These are phyloP conservation scores for Lasioglossum pauxillum DNA, from an alignment of 2,888 invertebrate species.

Conservation along the genomic window DNA sequence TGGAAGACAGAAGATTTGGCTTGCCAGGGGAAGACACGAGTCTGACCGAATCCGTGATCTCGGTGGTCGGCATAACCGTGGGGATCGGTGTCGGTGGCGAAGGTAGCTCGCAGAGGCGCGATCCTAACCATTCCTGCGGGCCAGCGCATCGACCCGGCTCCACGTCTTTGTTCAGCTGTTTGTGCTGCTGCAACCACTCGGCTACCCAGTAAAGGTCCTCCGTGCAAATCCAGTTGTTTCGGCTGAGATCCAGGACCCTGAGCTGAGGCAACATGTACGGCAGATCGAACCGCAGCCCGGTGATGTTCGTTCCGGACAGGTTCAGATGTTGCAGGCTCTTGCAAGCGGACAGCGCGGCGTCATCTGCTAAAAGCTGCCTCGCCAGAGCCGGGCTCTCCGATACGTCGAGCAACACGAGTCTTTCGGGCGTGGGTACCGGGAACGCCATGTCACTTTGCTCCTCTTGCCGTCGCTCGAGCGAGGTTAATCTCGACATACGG, in stretches of 20 bases:
- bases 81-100: slow-evolving; percentile 62
- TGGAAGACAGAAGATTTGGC: slow-evolving; percentile 57
- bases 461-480: slow-evolving; percentile 79
- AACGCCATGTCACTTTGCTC: slow-evolving; percentile 88
- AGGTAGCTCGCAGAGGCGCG: slow-evolving; percentile 76
- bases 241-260: slow-evolving; percentile 88
- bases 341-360: slow-evolving; percentile 90
- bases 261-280: slow-evolving; percentile 90
- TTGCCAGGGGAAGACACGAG: slow-evolving; percentile 41
- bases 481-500: slow-evolving; percentile 88
- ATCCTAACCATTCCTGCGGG: slow-evolving; percentile 70
- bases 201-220: slow-evolving; percentile 87
- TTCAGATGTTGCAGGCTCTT: slow-evolving; percentile 90
- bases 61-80: slow-evolving; percentile 48
- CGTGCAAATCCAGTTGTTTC: slow-evolving; percentile 90
- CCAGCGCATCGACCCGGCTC: slow-evolving; percentile 76
- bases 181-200: slow-evolving; percentile 88
- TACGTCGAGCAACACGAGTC: slow-evolving; percentile 90
- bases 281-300: slow-evolving; percentile 89
- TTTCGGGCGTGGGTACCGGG: slow-evolving; percentile 89
- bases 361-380: slow-evolving; percentile 89
- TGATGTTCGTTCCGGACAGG: slow-evolving; percentile 88
- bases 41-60: slow-evolving; percentile 28
- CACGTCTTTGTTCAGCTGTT: slow-evolving; percentile 75
- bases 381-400: slow-evolving; percentile 91